Base-by-base conservation (phyloP, 2,113 vertebrate species). In the Pongo pygmaeus region DNA sequence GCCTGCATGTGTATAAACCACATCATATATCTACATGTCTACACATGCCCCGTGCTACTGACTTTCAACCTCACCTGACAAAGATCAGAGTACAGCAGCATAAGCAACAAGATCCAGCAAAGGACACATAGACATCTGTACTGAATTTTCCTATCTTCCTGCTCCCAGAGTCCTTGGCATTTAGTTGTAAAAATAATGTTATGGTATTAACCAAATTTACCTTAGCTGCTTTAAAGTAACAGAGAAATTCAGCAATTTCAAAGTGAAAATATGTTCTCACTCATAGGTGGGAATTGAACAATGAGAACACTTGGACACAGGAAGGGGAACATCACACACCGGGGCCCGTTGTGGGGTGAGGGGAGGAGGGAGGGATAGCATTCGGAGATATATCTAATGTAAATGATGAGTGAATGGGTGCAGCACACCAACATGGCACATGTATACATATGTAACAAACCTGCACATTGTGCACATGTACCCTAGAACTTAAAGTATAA, bases 1-100 rank as follows among this genome's bases (percentile, higher is more conserved):
- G 3, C 50, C 10, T 55, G 43, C 27, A 4, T 12, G 3, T 4
- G 6, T 22, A 6, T 0, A 40, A 35, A 6, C 8, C 9, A 43
- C 22, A 57, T 48, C 7, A 46, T 20, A 14, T 6, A n/a, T 57
- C 32, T 25, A 7, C 7, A 6, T 20, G 55, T 35, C 38, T 35
- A 38, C 4, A 27, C 2, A 12, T 2, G 20, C 7, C 1, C 2
- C 8, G 3, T 5, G 48, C 87, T 77, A 30, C 20, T 57, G 48
- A 78, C 13, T 55, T 83, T 27, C 8, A 2, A 17, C 16, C 7
- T 87, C 10, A 35, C 25, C 10, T 64, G 48, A 52, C 40, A 38
- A n/a, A 84, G 18, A 23, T 5, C 40, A 92, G 22, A 38, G 40
- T 5, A 23, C 0, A 74, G 59, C 5, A 72, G n/a, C 8, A 55